Conservation (phyloP, 2,113 vertebrate genomes). For the Lophius piscatorius region DNA sequence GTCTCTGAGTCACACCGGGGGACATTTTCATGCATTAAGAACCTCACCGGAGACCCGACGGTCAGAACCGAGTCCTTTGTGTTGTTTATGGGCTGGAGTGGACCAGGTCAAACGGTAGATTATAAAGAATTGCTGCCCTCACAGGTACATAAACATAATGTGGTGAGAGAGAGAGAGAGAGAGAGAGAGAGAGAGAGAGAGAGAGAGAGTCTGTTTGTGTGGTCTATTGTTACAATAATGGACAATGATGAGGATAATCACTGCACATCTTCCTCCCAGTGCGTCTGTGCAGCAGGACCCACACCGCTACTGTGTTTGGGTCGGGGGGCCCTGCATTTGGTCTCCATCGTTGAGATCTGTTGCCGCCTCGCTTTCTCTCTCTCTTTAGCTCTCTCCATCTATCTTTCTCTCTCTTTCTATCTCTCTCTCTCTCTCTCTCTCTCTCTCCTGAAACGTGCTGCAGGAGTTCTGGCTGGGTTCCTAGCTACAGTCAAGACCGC, state of each 20-base stretch:
- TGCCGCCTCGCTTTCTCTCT: slow-evolving; percentile 26
- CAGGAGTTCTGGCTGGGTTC: slow-evolving; percentile 74
- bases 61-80: neutral
- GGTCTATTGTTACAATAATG: slow-evolving; percentile 60
- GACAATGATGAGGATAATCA: slow-evolving; percentile 55
- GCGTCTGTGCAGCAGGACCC: neutral
- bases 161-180: slow-evolving; percentile 18
- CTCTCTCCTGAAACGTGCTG: slow-evolving; percentile 58
- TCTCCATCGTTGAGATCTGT: slow-evolving; percentile 48
- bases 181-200: slow-evolving; percentile 21
- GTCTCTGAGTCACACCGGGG: too few relatives aligned
- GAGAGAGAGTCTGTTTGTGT: too few relatives aligned
- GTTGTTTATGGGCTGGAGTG: slow-evolving; percentile 21
- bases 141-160: slow-evolving; percentile 9
- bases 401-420: too few relatives aligned
- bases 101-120: slow-evolving; percentile 16
- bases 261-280: slow-evolving; percentile 17
- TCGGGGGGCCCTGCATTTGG: slow-evolving; percentile 11
- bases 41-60: too few relatives aligned
- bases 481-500: slow-evolving; percentile 74
- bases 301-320: too few relatives aligned
- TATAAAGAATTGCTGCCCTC: slow-evolving; percentile 9
- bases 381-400: too few relatives aligned
- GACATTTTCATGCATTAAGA: too few relatives aligned
- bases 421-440: too few relatives aligned